Conservation (phyloP, 2,113 vertebrate species). For the Calidris pugnax region DNA sequence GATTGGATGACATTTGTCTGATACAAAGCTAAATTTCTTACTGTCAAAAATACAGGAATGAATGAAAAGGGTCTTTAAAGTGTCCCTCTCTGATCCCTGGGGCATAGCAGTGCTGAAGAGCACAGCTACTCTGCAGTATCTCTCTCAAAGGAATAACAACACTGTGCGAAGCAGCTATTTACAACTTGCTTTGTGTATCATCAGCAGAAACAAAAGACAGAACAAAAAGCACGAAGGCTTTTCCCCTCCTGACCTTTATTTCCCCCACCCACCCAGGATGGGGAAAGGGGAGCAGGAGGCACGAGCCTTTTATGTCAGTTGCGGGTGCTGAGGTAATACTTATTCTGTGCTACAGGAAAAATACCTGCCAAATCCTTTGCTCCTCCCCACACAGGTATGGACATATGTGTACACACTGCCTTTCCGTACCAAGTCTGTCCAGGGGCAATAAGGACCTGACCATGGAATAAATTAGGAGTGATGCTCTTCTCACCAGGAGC, state of each 20-base stretch:
- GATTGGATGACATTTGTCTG: constrained; percentile 54
- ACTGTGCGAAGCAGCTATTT: constrained; percentile 67
- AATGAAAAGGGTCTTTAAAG: constrained; percentile 64
- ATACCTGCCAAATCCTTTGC: neutral
- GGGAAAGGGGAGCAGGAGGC: neutral
- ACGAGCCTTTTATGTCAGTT: constrained; percentile 16
- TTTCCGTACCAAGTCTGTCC: constrained; percentile 8
- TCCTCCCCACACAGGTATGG: neutral
- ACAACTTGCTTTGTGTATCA: constrained; percentile 72
- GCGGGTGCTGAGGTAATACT: constrained; percentile 19
- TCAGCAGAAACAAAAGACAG: constrained; percentile 74
- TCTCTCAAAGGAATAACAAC: constrained; percentile 72
- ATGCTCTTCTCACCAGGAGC: neutral
- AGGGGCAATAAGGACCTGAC: neutral
- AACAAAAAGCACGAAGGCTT: constrained; percentile 59
- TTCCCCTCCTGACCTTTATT: neutral
- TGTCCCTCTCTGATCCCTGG: constrained; percentile 61
- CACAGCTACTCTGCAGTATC: constrained; percentile 33
- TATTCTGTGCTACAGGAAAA: constrained; percentile 1
- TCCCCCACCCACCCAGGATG: neutral
- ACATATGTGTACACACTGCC: neutral
- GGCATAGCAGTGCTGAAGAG: constrained; percentile 46
- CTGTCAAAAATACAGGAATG: constrained; percentile 54
- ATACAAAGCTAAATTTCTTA: constrained; percentile 54
- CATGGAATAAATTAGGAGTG: neutral